Base-by-base conservation (phyloP, 2,888 invertebrate species). In the Caenorhabditis sp. region DNA sequence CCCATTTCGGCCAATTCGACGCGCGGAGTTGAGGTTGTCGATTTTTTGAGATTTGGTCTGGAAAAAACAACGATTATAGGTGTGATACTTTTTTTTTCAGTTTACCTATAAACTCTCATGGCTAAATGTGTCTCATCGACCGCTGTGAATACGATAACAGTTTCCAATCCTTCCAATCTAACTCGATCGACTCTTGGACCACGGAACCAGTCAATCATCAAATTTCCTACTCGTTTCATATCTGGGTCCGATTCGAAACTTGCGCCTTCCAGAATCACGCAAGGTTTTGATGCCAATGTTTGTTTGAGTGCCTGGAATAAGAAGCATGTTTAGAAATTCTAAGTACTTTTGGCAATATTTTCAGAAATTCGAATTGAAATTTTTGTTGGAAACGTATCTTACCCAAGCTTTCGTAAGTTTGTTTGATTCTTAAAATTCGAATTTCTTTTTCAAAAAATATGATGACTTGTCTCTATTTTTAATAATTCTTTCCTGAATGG, bases 1-100 rank as follows among this genome's bases (percentile, higher is more conserved):
- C 99, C 96, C 86, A 95, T 95, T 90, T 95, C 95, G 88, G 92
- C 92, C 60, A 99, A 90, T 90, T 97, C 97, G 78, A 96, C 92
- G 79, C 95, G 91, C 0, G 97, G 97, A 61, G 92, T 93, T 84
- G 92, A 92, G 77, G 92, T 92, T 0, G 95, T 95, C 78, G 96
- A 95, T 89, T 97, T 97, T 88, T 96, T 95, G 59, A 97, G 88
- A 60, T 91, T 85, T 77, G 95, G 92, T 89, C 93, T 94, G 25
- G 2, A 36, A 58, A 31, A 58, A 58, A 21, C 1, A 20, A 36
- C 1, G 7, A 8, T 58, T 58, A 17, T 31, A 10, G 31, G 31
- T 4, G 10, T 31, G 31, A 31, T 31, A 49, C n/a, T 14, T 4
- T 49, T 14, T 49, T 49, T 49, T 49, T 49, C 17, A 52, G 10